Evolutionary conservation across 2,888 invertebrate genomes (phyloP).

Genomic region (Idaea straminata): DNA sequence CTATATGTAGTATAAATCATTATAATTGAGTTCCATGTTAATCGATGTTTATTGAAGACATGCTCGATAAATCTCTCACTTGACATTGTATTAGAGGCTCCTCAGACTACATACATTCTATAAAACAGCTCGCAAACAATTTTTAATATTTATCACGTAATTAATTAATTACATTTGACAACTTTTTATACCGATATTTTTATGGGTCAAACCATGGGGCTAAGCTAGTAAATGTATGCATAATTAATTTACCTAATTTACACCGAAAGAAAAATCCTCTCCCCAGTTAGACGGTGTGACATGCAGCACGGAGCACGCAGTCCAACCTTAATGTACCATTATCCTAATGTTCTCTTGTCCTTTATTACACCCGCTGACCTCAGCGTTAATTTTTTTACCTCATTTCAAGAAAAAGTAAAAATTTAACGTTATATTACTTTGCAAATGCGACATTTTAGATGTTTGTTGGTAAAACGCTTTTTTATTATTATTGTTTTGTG

Average conservation of each 20-base stretch:
- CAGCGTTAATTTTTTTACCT: neutral
- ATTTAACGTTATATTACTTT: neutral
- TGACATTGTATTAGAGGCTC: too few species aligned
- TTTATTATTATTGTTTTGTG: neutral
- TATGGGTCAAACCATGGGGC: neutral
- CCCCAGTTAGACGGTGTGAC: slow-evolving; percentile 31
- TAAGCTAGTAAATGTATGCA: neutral
- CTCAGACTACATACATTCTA: too few species aligned
- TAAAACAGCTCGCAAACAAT: too few species aligned
- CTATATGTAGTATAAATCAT: too few species aligned
- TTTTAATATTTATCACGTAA: too few species aligned
- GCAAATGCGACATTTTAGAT: neutral
- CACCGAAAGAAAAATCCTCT: neutral
- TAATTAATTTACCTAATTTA: slow-evolving; percentile 1
- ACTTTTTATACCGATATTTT: neutral
- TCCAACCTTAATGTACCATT: slow-evolving; percentile 1
- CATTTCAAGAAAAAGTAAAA: neutral
- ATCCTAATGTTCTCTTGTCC: neutral
- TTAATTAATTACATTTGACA: too few species aligned
- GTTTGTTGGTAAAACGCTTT: neutral
- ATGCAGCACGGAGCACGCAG: slow-evolving; percentile 11
- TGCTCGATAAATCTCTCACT: too few species aligned
- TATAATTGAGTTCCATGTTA: too few species aligned
- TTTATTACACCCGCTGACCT: neutral
- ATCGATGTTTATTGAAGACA: too few species aligned